Conservation (phyloP, 2,888 invertebrate genomes). For the Ypsolopha scabrella region DNA sequence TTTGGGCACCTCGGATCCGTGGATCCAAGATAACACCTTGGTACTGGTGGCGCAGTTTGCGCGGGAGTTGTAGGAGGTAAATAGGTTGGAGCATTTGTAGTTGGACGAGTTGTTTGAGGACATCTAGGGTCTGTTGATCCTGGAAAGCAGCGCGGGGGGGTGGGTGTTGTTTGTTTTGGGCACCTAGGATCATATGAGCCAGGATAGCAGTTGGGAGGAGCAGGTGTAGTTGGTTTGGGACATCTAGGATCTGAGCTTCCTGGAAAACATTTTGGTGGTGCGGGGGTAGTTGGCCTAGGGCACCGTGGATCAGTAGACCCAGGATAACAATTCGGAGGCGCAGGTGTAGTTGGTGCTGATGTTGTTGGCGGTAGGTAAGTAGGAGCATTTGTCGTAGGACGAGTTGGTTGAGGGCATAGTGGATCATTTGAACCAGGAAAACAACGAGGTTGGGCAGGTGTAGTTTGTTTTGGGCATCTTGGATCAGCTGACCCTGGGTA, state of each 20-base stretch:
- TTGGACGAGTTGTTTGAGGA: constrained; percentile 13
- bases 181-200: constrained; percentile 20
- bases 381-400: constrained; percentile 24
- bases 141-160: constrained; percentile 16
- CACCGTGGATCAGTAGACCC: constrained; percentile 26
- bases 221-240: constrained; percentile 18
- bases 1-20: constrained; percentile 23
- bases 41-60: constrained; percentile 14
- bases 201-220: constrained; percentile 17
- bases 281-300: constrained; percentile 18
- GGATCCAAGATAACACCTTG: constrained; percentile 21
- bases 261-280: constrained; percentile 4
- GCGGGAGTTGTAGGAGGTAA: constrained; percentile 12
- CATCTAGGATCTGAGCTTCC: constrained; percentile 23
- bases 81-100: constrained; percentile 13
- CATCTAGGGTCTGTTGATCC: constrained; percentile 24
- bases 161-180: constrained; percentile 19
- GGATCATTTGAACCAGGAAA: constrained; percentile 38
- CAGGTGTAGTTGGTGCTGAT: constrained; percentile 14
- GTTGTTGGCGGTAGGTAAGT: constrained; percentile 24
- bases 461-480: constrained; percentile 19
- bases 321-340: constrained; percentile 20
- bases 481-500: constrained; percentile 25
- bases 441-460: constrained; percentile 12
- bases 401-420: constrained; percentile 31